Percentiles rank a stretch among this genome's conserved stretches.
phyloP scores from a whole-genome alignment of 2,797 vertebrate species.

The Petrocephalus sullivani region DNA sequence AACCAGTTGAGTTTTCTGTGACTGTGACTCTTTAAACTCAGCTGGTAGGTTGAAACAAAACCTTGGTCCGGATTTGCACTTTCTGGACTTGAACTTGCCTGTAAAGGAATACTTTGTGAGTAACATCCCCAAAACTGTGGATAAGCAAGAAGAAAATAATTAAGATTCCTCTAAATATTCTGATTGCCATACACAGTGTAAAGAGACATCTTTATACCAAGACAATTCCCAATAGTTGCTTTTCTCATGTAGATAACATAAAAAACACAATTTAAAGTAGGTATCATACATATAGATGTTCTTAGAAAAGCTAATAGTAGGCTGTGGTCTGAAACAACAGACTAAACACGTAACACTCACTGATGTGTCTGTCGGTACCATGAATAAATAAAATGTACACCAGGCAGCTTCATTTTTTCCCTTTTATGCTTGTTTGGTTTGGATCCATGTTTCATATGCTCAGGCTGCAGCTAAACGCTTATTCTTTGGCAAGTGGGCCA shows the following conservation, averaged over 20 bases:
- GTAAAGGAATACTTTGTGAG: no score
- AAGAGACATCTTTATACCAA: background rate
- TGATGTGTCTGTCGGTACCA: background rate
- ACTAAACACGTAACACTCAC: background rate
- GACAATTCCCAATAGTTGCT: background rate
- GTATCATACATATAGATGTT: background rate
- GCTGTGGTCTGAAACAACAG: background rate
- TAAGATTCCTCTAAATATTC: background rate
- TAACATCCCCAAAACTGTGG: background rate
- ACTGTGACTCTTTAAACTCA: no score
- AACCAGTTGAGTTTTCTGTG: no score
- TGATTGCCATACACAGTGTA: background rate
- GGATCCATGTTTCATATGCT: background rate
- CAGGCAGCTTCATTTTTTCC: background rate
- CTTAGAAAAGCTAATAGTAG: background rate
- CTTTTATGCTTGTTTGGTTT: background rate
- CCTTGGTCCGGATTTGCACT: no score
- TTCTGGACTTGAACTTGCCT: no score
- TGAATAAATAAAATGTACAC: background rate
- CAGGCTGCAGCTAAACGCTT: constrained; percentile 1
- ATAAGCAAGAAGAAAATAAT: background rate
- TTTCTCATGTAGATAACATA: background rate
- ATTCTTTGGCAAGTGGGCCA: constrained; percentile 18
- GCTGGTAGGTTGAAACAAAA: no score
- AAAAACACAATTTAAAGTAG: background rate